Evolutionary conservation across 1,140 invertebrate genomes (phyloP).

Genomic region (Maconellicoccus hirsutus): DNA sequence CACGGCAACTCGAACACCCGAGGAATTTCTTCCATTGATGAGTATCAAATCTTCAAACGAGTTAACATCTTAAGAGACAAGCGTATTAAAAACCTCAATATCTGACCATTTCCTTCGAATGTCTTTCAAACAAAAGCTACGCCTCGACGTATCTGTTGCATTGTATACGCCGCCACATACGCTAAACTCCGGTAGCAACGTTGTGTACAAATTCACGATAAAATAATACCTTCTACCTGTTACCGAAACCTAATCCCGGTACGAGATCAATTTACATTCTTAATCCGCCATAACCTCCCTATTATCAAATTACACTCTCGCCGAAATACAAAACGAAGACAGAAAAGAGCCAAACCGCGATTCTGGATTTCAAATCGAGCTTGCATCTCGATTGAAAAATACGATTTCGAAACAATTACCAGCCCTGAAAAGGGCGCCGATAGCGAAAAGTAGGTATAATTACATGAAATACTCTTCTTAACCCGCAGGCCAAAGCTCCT

Average conservation of each 20-base stretch:
- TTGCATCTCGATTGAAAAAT: too few species aligned
- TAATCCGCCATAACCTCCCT: slow-evolving; percentile 2
- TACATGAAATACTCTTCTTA: background rate
- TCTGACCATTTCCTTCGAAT: too few species aligned
- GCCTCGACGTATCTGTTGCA: background rate
- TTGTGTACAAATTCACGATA: too few species aligned
- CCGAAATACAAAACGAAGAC: too few species aligned
- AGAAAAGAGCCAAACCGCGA: too few species aligned
- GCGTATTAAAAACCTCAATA: too few species aligned
- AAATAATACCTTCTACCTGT: background rate
- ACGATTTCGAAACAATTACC: background rate
- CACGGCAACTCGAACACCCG: too few species aligned
- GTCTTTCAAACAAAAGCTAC: too few species aligned
- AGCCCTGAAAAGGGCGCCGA: background rate
- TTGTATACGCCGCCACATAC: background rate
- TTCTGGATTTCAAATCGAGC: too few species aligned
- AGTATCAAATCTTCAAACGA: too few species aligned
- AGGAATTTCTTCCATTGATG: too few species aligned
- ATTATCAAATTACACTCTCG: background rate
- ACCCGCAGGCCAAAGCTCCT: background rate
- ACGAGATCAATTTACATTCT: background rate
- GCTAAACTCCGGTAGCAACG: background rate
- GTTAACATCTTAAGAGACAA: too few species aligned
- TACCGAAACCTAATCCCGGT: background rate
- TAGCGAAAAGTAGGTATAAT: background rate